These are phyloP conservation scores for Brachionus plicatilis DNA, from an alignment of 1,140 invertebrate species.

Conservation along the genomic window DNA sequence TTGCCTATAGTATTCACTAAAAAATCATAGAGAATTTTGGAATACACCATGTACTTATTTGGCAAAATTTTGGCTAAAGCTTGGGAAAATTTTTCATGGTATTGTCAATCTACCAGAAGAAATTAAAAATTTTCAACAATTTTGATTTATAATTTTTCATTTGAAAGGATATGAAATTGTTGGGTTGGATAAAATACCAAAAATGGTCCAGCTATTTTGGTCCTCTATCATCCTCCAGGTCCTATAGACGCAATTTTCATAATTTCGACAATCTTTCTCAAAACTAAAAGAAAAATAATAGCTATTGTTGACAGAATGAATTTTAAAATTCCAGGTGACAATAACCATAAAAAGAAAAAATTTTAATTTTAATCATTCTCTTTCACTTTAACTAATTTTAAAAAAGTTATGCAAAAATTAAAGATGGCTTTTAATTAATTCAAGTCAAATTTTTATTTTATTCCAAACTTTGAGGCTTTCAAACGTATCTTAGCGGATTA, in stretches of 20 bases:
- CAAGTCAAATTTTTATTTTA: too few species aligned
- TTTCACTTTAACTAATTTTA: too few species aligned
- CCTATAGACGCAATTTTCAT: background rate
- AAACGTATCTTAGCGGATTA: background rate
- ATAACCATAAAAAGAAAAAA: too few species aligned
- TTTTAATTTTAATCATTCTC: background rate
- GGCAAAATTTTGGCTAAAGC: background rate
- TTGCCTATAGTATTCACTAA: background rate
- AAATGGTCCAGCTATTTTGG: background rate
- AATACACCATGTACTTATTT: background rate
- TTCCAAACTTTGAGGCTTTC: background rate
- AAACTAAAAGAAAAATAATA: background rate
- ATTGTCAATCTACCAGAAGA: background rate
- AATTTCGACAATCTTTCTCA: background rate
- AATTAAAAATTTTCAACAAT: background rate
- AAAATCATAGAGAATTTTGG: background rate
- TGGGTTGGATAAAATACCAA: background rate
- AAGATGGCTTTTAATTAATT: too few species aligned
- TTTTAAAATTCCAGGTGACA: background rate
- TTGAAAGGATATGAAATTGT: constrained; percentile 5
- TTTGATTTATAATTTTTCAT: background rate
- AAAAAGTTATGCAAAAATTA: too few species aligned
- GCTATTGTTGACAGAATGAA: background rate
- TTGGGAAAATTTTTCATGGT: background rate
- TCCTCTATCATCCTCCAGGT: background rate